Percentiles rank a stretch among this genome's conserved stretches.
Evolutionary conservation across 30 jellyfish, hydroid and myxozoan species (phyloP).

Genomic region (Aurelia aurita): DNA sequence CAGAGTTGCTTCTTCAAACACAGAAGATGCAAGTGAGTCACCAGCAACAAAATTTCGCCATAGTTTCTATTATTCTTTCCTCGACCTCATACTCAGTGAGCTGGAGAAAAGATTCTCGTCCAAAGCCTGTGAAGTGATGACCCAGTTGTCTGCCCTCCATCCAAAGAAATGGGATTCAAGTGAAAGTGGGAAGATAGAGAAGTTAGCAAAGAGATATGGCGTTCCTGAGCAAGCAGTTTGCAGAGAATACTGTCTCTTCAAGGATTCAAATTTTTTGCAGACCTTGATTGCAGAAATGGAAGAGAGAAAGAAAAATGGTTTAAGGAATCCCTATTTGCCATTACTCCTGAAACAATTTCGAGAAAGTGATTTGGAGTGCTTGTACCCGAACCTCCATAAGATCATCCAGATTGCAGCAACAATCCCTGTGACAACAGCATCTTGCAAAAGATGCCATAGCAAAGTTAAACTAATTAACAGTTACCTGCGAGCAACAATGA

Average conservation of each 20-base stretch:
- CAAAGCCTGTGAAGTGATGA: too few species aligned
- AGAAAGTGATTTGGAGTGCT: slow-evolving; percentile 40
- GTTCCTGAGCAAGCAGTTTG: too few species aligned
- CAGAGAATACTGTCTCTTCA: too few species aligned
- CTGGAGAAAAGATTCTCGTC: too few species aligned
- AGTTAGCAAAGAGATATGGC: too few species aligned
- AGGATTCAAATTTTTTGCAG: slow-evolving; percentile 32
- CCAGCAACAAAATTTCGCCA: slow-evolving; percentile 22
- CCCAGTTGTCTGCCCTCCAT: too few species aligned
- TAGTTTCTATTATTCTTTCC: slow-evolving; percentile 7
- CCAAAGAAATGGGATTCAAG: too few species aligned
- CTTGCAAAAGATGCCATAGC: too few species aligned
- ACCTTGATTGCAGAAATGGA: slow-evolving; percentile 28
- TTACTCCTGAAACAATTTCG: slow-evolving; percentile 18
- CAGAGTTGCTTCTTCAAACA: slow-evolving; percentile 45
- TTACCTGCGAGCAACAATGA: slow-evolving; percentile 24
- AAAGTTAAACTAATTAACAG: not conserved
- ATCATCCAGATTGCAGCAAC: too few species aligned
- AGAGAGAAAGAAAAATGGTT: slow-evolving; percentile 32
- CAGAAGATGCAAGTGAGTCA: slow-evolving; percentile 31
- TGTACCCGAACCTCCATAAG: slow-evolving; percentile 28
- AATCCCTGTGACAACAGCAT: too few species aligned
- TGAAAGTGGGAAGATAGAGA: too few species aligned
- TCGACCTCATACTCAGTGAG: too few species aligned
- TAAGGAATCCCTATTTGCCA: slow-evolving; percentile 23